Conservation (phyloP, 2,888 invertebrate species). For the Taenaris catops region DNA sequence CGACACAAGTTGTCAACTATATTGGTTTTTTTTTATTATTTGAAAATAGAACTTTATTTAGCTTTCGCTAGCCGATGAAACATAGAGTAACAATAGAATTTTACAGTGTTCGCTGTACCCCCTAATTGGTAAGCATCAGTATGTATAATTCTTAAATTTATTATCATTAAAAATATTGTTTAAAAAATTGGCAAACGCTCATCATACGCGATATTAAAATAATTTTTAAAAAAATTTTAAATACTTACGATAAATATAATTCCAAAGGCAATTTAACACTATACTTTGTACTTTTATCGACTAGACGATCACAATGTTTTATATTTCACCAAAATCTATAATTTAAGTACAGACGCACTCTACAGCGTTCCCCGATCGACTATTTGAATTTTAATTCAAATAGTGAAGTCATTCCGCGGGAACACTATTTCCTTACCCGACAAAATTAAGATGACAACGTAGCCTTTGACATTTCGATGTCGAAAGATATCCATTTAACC, state of each 20-base stretch:
- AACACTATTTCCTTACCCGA: conserved; percentile 28
- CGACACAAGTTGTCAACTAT: no score
- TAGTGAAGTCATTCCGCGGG: conserved; percentile 35
- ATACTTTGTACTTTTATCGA: background rate
- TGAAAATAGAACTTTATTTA: no score
- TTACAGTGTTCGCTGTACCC: no score
- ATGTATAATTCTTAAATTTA: no score
- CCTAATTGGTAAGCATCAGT: no score
- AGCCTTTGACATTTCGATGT: background rate
- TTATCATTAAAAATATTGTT: no score
- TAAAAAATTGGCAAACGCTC: no score
- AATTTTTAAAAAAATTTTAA: background rate
- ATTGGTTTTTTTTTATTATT: no score
- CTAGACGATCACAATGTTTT: conserved; percentile 5
- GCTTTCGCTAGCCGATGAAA: no score
- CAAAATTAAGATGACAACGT: conserved; percentile 22
- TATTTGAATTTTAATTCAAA: conserved; percentile 28
- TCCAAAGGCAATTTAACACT: conserved; percentile 1
- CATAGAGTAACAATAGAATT: no score
- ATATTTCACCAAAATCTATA: no score
- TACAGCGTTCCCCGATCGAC: conserved; percentile 15
- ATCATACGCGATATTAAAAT: no score
- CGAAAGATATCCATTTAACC: conserved; percentile 24
- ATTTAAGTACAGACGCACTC: conserved; percentile 8
- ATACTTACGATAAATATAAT: conserved; percentile 3